These are phyloP conservation scores for Chrysodeixis includens DNA, from an alignment of 2,888 invertebrate genomes.

Conservation along the genomic window DNA sequence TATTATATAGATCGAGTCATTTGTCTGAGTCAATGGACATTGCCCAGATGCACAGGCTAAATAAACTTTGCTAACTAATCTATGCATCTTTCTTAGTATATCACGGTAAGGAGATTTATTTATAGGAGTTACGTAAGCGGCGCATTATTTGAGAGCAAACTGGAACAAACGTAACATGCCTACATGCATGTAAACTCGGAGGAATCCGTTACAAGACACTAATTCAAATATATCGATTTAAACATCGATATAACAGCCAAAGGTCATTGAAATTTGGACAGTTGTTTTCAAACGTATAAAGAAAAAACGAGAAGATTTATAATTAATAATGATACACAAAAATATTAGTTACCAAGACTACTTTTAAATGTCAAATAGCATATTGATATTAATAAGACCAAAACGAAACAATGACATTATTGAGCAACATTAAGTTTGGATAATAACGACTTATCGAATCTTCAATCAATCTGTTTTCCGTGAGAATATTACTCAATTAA, in stretches of 20 bases:
- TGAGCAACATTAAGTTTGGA: background rate
- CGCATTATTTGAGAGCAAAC: conserved; percentile 15
- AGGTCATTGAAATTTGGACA: background rate
- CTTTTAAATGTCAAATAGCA: background rate
- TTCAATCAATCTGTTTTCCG: background rate
- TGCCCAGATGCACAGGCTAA: conserved; percentile 24
- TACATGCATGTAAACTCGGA: background rate
- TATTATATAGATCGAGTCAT: conserved; percentile 23
- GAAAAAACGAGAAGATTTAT: background rate
- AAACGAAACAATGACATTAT: background rate
- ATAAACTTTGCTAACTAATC: conserved; percentile 26
- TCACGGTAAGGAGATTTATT: conserved; percentile 21
- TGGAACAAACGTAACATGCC: background rate
- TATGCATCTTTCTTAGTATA: conserved; percentile 27
- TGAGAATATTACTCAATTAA: background rate
- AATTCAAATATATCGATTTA: background rate
- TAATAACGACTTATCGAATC: background rate
- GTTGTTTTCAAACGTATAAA: background rate
- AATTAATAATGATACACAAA: background rate
- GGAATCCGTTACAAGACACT: background rate
- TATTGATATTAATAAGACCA: background rate
- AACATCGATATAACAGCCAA: background rate
- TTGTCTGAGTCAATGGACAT: conserved; percentile 19
- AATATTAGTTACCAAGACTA: background rate
- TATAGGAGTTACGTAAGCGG: conserved; percentile 25